Base-by-base conservation (phyloP, 2,797 vertebrate species). In the Cynodonichthys magdalenae region DNA sequence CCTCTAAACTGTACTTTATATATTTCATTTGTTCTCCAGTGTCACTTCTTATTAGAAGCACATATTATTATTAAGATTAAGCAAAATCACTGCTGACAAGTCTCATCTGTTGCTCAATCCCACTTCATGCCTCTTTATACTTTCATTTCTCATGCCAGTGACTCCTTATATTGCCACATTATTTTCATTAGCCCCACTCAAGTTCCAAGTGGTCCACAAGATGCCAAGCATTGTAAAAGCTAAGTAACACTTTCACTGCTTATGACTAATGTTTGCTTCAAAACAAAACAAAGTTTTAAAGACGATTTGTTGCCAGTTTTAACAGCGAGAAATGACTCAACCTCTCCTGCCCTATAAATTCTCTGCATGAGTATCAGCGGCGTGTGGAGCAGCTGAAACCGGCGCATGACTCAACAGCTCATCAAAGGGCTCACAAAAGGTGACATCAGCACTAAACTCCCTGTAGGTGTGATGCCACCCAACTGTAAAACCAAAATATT, bases 331-430 rank as follows among this genome's bases (percentile, higher is more conserved):
- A 75, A 66, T 88, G 82, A 90, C 65, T 88, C 84, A 11, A 46
- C 62, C 66, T 74, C 15, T 4, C 52, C 0, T 58, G 69, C 55
- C 83, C 85, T 81, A 58, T 85, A 90, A 86, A 87, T 44, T 71
- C 66, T 69, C 54, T 68, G 70, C 75, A 77, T 79, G 68, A 36
- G 63, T 69, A 71, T 65, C 65, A 50, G 68, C 65, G 56, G 59
- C 55, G 62, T 57, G 29, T 78, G 62, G 55, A 47, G 36, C 50
- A 17, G 78, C 45, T 79, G 36, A 78, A 87, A 72, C 15, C 61
- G 47, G 53, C 65, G 56, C 52, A 70, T 74, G 75, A 85, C 70
- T 80, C 49, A 79, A 77, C 55, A 31, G 15, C 36, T 76, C 55
- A 74, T 80, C 46, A 69, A 83, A 48, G 20, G 17, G 28, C 15